These are phyloP conservation scores for Dolichoris vasculosae DNA, from an alignment of 1,140 invertebrate genomes.

Conservation along the genomic window DNA sequence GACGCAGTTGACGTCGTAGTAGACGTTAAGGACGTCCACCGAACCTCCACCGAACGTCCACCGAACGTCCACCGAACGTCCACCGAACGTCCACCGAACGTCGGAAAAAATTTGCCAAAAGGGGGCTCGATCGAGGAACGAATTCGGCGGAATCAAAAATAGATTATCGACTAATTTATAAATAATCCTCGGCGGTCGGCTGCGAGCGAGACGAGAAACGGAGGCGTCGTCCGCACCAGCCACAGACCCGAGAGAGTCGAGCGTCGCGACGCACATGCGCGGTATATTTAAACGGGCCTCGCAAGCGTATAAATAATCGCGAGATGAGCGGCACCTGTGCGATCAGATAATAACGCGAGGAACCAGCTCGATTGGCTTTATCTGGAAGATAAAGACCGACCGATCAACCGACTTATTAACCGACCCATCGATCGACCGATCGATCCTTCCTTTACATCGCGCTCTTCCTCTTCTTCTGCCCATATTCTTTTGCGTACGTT, in stretches of 20 bases:
- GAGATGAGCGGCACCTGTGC: background rate
- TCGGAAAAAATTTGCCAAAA: too few species aligned
- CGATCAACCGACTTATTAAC: too few species aligned
- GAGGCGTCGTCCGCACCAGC: too few species aligned
- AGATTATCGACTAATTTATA: conserved; percentile 18
- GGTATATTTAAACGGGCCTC: background rate
- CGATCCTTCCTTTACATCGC: background rate
- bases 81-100: too few species aligned
- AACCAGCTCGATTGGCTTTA: background rate
- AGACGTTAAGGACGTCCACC: too few species aligned
- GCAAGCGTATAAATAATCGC: background rate
- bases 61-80: too few species aligned
- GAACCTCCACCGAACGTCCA: too few species aligned
- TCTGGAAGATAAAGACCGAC: background rate
- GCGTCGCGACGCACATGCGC: background rate
- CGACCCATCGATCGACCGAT: background rate
- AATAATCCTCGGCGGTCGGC: background rate
- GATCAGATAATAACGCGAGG: background rate
- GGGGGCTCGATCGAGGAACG: too few species aligned
- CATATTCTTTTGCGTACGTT: background rate
- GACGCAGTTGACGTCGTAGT: too few species aligned
- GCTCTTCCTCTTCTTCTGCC: background rate
- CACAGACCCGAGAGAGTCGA: too few species aligned
- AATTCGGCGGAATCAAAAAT: conserved; percentile 11
- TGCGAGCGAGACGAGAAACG: background rate